Conservation (phyloP, 1,140 invertebrate species). For the Heliconius congener region DNA sequence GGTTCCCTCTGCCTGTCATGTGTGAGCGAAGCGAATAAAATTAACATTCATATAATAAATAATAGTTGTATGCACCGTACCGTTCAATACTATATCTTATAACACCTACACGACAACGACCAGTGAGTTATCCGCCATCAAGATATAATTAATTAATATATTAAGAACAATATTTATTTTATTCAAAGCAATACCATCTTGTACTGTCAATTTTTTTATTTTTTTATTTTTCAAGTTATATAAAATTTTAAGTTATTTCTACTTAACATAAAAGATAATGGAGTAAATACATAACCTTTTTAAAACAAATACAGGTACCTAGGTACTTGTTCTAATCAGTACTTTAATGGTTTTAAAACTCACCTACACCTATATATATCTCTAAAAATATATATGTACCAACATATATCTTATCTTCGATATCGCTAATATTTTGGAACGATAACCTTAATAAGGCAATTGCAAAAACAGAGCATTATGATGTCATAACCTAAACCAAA, state of each 20-base stretch:
- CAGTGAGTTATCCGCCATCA: background rate
- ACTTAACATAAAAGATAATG: background rate
- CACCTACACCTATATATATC: constrained; percentile 30
- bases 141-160: background rate
- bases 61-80: no score
- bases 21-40: no score
- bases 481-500: background rate
- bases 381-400: background rate
- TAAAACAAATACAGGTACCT: background rate
- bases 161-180: background rate
- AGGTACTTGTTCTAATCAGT: background rate
- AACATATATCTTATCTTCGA: constrained; percentile 41
- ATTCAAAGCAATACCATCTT: background rate
- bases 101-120: no score
- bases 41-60: no score
- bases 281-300: background rate
- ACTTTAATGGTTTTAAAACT: constrained; percentile 25
- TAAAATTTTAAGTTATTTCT: background rate
- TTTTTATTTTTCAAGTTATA: background rate
- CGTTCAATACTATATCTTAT: no score
- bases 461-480: constrained; percentile 20
- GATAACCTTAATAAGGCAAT: constrained; percentile 43
- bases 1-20: no score
- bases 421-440: constrained; percentile 26
- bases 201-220: background rate